Conservation (phyloP, 2,113 vertebrate genomes). For the Puffinus mauretanicus region DNA sequence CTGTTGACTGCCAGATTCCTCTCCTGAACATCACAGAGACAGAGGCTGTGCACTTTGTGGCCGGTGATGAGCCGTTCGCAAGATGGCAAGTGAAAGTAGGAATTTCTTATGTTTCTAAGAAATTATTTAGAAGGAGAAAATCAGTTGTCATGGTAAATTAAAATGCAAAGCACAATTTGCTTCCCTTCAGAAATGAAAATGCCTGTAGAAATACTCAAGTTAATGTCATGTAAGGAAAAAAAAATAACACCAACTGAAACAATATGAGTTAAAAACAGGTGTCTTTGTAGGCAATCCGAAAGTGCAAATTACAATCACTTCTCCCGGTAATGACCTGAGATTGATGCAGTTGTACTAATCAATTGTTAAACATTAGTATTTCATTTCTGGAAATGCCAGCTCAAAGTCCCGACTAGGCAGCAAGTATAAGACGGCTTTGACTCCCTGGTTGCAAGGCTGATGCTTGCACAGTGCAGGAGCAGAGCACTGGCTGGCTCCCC, state of each 20-base stretch:
- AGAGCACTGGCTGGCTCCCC: background rate
- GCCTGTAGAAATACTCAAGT: background rate
- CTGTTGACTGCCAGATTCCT: slow-evolving; percentile 77
- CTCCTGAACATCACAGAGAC: slow-evolving; percentile 61
- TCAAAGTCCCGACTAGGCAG: background rate
- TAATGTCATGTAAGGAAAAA: background rate
- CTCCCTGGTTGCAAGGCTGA: rapidly evolving
- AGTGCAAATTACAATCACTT: slow-evolving; percentile 26
- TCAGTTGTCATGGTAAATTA: slow-evolving; percentile 22
- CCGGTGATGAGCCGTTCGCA: slow-evolving; percentile 72
- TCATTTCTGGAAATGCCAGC: background rate
- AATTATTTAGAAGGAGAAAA: background rate
- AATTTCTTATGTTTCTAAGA: slow-evolving; percentile 25
- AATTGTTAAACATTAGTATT: slow-evolving; percentile 23
- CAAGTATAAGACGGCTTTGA: background rate
- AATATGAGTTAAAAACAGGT: background rate
- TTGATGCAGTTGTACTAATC: slow-evolving; percentile 15
- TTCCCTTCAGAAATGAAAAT: background rate
- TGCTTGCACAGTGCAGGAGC: rapidly evolving
- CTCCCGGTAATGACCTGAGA: slow-evolving; percentile 18
- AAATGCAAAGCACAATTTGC: slow-evolving; percentile 32
- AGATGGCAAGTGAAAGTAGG: slow-evolving; percentile 85
- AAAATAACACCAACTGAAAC: background rate
- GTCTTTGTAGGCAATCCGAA: background rate
- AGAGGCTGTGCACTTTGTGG: slow-evolving; percentile 70